A percentile compares a stretch with the other conserved stretches of the same genome.
Conservation (phyloP, 2,888 invertebrate species). For the Drosophila bunnanda region DNA sequence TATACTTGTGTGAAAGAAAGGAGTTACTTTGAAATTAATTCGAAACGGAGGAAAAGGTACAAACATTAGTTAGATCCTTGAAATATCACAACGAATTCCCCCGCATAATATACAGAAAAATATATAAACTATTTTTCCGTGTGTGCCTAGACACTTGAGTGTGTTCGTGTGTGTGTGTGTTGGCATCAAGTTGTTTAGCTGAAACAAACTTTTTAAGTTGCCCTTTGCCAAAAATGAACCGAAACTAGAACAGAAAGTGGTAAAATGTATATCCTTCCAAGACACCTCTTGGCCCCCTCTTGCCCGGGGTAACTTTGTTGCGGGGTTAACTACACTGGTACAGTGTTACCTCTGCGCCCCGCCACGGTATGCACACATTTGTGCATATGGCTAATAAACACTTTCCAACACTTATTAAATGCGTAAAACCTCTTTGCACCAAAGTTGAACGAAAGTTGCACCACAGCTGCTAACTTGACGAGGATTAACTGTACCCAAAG, state of each 20-base stretch:
- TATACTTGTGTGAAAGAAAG: neutral
- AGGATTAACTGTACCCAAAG: conserved; percentile 7
- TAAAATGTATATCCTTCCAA: conserved; percentile 33
- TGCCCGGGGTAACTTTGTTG: neutral
- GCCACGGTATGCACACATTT: conserved; percentile 2
- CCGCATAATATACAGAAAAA: no score
- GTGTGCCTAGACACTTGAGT: conserved; percentile 1
- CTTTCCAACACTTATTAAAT: conserved; percentile 31
- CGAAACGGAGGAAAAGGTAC: neutral
- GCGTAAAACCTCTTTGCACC: neutral
- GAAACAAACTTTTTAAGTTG: conserved; percentile 62
- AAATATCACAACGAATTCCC: neutral
- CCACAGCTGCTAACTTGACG: neutral
- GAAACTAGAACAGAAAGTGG: conserved; percentile 57
- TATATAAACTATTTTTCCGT: neutral
- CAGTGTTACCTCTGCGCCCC: conserved; percentile 30
- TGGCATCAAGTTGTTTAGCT: conserved; percentile 55
- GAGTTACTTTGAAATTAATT: neutral
- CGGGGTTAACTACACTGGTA: conserved; percentile 8
- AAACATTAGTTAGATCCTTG: neutral
- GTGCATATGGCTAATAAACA: conserved; percentile 17
- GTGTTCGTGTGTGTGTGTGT: conserved; percentile 32
- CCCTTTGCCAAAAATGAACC: conserved; percentile 58
- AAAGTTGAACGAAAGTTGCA: neutral
- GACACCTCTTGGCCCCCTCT: conserved; percentile 31